phyloP scores from a whole-genome alignment of 2,797 vertebrate genomes.

The Anniella stebbinsi region DNA sequence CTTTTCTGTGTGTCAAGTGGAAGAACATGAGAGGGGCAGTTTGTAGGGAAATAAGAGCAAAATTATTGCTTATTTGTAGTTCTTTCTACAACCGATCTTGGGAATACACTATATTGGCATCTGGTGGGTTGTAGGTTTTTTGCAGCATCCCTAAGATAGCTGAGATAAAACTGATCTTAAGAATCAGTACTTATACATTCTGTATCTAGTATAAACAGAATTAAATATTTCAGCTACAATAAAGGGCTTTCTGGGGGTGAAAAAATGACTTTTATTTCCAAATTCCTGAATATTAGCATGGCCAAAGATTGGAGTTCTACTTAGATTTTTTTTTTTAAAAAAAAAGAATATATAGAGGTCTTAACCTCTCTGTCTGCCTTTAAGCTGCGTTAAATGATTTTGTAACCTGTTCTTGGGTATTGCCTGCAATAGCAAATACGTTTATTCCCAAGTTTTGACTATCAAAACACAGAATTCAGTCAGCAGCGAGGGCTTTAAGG shows the following conservation, averaged over 20 bases:
- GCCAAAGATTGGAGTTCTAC: background rate
- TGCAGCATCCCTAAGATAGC: background rate
- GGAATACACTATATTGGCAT: background rate
- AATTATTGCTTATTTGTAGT: background rate
- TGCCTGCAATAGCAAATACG: background rate
- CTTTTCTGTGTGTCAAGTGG: background rate
- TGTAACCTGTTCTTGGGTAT: background rate
- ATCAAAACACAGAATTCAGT: background rate
- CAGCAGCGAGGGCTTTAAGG: background rate
- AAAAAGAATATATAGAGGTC: background rate
- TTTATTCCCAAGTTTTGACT: background rate
- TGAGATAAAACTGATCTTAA: background rate
- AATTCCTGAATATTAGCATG: background rate
- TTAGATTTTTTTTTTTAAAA: background rate
- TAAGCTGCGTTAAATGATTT: background rate
- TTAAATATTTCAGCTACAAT: background rate
- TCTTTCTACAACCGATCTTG: background rate
- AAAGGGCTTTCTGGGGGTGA: background rate
- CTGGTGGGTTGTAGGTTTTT: no score
- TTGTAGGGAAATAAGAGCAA: no score
- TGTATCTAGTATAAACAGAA: background rate
- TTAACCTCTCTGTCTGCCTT: background rate
- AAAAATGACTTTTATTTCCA: background rate
- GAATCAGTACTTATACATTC: background rate
- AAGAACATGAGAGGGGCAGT: background rate